Base-by-base conservation (phyloP, 2,113 vertebrate genomes). In the Channa maculata region DNA sequence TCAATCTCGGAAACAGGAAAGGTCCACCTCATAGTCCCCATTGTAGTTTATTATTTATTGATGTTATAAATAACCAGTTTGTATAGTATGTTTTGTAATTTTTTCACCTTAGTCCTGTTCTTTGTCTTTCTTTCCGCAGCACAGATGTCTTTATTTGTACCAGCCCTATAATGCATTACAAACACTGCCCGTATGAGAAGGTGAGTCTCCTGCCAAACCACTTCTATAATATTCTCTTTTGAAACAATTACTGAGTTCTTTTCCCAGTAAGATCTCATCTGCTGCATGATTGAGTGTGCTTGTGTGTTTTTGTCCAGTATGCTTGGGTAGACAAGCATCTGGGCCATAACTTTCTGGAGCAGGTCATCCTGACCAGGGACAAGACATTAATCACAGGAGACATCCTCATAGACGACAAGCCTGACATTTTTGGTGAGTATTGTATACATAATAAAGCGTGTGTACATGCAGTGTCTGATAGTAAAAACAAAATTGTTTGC, bases 81-180 rank as follows among this genome's bases (percentile, higher is more conserved):
- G 24, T 24, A 24, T 24, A 24, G 24, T 24, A 24, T 24, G 24
- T 24, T 24, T 24, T 24, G 24, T 24, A 24, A 39, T 4, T 66
- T 62, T 38, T 39, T 12, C 3, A 14, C 5, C 51, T 24, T 24
- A 24, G 63, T 33, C 41, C 50, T 36, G 55, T 73, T 85, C 51
- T 74, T 48, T 64, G 55, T 41, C 34, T 71, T 65, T 80, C 39
- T 84, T 68, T n/a, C 0, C 59, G 43, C 92, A 98, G 98, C 94
- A 99, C 97, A 0, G 96, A 98, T 0, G 96, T 99, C 75, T 98
- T 98, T 90, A 97, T 99, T 90, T 99, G 98, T 91, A 99, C 97
- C 0, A 99, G 97, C 70, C 97, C 98, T 0, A 98, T 98, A 88
- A 96, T 95, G 86, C 95, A 94, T 77, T 98, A 96, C 75, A 89